Evolutionary conservation across 2,888 invertebrate genomes (phyloP).

Genomic region (Hoplodrina blanda): DNA sequence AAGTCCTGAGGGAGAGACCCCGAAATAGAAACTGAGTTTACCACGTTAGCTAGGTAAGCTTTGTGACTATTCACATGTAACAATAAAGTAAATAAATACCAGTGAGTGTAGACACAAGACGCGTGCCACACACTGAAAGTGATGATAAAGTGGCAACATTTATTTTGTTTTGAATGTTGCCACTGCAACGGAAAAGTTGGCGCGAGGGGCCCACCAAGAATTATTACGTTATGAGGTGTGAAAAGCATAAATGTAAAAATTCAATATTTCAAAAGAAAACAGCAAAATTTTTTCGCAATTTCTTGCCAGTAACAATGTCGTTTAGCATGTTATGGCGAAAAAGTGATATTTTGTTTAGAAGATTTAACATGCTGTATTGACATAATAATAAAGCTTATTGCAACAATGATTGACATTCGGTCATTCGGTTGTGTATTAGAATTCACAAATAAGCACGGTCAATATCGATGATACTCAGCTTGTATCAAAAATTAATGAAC

Average conservation of each 20-base stretch:
- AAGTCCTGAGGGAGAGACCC: background rate
- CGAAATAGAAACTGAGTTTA: too few species aligned
- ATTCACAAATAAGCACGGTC: conserved; percentile 11
- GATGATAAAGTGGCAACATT: conserved; percentile 88
- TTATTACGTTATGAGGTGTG: conserved; percentile 91
- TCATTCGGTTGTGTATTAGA: conserved; percentile 19
- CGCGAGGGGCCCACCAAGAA: conserved; percentile 83
- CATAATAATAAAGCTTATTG: conserved; percentile 11
- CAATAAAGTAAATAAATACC: conserved; percentile 46
- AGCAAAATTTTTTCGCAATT: conserved; percentile 83
- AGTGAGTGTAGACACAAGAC: conserved; percentile 64
- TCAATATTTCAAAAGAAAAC: conserved; percentile 87
- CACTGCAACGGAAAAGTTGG: conserved; percentile 86
- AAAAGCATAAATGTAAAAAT: conserved; percentile 90
- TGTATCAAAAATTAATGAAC: conserved; percentile 23
- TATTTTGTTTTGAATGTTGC: conserved; percentile 89
- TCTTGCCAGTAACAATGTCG: conserved; percentile 77
- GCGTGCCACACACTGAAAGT: conserved; percentile 73
- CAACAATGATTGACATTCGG: conserved; percentile 14
- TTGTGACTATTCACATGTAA: background rate
- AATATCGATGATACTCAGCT: conserved; percentile 8
- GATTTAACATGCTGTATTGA: conserved; percentile 40
- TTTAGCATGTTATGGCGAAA: conserved; percentile 69
- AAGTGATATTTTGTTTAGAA: conserved; percentile 55
- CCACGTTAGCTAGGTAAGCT: too few species aligned